These are phyloP conservation scores for Drosophila melanosoma DNA, from an alignment of 2,888 invertebrate species.

Conservation along the genomic window DNA sequence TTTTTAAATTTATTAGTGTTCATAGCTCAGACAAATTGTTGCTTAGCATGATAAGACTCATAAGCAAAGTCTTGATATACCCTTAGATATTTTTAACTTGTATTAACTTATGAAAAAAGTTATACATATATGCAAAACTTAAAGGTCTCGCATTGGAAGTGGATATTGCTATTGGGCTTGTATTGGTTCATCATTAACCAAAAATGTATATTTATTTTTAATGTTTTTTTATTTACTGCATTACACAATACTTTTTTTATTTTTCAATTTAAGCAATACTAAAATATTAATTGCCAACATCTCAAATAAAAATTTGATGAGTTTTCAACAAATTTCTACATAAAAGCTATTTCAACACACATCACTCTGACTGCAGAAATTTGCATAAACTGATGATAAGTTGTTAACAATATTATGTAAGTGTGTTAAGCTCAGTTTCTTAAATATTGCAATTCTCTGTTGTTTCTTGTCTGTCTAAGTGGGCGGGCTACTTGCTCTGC, in stretches of 20 bases:
- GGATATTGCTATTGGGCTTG: neutral
- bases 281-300: neutral
- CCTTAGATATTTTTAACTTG: neutral
- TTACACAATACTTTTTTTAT: neutral
- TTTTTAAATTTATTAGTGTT: neutral
- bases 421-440: neutral
- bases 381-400: neutral
- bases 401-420: neutral
- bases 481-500: constrained; percentile 4
- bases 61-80: neutral
- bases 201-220: neutral
- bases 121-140: neutral
- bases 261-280: neutral
- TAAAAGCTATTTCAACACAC: neutral
- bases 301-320: neutral
- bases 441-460: neutral
- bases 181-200: neutral
- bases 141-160: neutral
- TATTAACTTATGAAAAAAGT: neutral
- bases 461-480: neutral
- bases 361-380: neutral
- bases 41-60: neutral
- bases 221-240: neutral
- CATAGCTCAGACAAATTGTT: neutral
- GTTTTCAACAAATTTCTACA: neutral